phyloP scores from a whole-genome alignment of 2,113 vertebrate species.

The Shinisaurus crocodilurus region DNA sequence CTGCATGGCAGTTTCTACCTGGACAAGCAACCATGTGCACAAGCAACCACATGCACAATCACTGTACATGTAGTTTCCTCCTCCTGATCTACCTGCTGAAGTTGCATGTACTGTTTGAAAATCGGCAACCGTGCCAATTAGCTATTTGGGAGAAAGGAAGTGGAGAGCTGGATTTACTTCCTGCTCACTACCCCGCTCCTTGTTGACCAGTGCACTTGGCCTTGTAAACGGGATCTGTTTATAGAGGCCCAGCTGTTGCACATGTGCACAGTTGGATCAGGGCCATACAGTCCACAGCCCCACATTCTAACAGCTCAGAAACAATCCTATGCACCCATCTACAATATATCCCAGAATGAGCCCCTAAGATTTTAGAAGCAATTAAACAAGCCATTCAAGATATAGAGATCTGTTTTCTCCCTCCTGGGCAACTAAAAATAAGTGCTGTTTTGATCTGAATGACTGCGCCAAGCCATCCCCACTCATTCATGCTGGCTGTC shows the following conservation, averaged over 20 bases:
- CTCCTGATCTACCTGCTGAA: not conserved
- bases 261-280: not conserved
- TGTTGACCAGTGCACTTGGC: not conserved
- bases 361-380: conserved; percentile 6
- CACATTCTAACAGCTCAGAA: not conserved
- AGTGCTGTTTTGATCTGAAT: conserved; percentile 62
- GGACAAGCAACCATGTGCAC: not conserved
- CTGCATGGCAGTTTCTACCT: not conserved
- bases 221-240: not conserved
- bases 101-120: not conserved
- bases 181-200: not conserved
- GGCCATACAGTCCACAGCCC: not conserved
- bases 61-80: not conserved
- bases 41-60: not conserved
- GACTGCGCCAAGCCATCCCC: conserved; percentile 7
- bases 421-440: conserved; percentile 52
- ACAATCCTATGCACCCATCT: not conserved
- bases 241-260: not conserved
- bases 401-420: conserved; percentile 41
- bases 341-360: not conserved
- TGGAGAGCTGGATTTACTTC: not conserved
- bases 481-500: conserved; percentile 66
- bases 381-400: not conserved
- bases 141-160: not conserved
- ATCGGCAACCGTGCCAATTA: not conserved